Evolutionary conservation across 2,888 invertebrate species (phyloP).

Genomic region (Serrognathus titanus): DNA sequence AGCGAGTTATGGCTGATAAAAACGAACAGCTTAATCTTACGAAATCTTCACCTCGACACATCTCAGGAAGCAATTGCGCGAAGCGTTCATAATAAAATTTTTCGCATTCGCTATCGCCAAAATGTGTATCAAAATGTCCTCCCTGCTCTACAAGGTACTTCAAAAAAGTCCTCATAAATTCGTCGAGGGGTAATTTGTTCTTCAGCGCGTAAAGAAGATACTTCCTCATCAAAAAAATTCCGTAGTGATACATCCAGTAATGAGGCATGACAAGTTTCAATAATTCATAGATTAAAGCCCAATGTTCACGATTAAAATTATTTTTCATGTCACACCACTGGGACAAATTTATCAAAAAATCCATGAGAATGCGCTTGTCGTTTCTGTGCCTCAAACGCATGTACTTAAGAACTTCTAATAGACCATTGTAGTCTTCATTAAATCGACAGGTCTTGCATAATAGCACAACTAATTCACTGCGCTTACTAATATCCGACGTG

Average conservation of each 20-base stretch:
- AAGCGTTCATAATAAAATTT: not conserved
- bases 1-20: not conserved
- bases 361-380: not conserved
- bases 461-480: not conserved
- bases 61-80: not conserved
- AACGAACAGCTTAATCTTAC: not conserved
- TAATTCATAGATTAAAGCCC: not conserved
- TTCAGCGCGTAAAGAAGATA: not conserved
- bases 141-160: not conserved
- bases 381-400: constrained; percentile 4
- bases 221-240: not conserved
- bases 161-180: not conserved
- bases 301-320: not conserved
- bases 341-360: not conserved
- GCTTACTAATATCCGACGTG: not conserved
- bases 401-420: constrained; percentile 3
- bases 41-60: not conserved
- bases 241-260: not conserved
- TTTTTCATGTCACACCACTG: not conserved
- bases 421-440: not conserved
- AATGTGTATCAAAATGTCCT: not conserved
- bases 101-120: not conserved
- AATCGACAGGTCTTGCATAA: constrained; percentile 1
- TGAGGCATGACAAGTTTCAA: not conserved
- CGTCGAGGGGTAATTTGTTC: not conserved